Percentiles rank a stretch among this genome's conserved stretches.
Evolutionary conservation across 2,113 vertebrate genomes (phyloP).

Genomic region (Penelope pileata): DNA sequence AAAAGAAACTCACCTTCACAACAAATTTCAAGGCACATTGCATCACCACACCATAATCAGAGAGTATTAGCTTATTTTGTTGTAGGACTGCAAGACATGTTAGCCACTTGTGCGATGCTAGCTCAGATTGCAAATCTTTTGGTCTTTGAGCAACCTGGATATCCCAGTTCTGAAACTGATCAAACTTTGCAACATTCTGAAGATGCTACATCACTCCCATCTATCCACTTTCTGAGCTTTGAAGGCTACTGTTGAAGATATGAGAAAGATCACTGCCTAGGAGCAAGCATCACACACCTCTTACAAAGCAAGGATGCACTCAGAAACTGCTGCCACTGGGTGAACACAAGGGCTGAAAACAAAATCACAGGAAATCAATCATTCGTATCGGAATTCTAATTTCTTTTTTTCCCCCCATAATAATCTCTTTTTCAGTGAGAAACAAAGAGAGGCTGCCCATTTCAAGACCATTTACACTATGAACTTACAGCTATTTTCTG

Average conservation of each 20-base stretch:
- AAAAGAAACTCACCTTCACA: background rate
- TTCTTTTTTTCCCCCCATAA: rapidly evolving
- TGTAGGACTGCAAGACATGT: background rate
- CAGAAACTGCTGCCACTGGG: background rate
- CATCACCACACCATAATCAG: background rate
- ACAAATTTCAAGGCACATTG: background rate
- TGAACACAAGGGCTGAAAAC: background rate
- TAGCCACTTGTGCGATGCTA: background rate
- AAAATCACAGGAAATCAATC: background rate
- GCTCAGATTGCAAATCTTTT: background rate
- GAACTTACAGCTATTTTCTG: background rate
- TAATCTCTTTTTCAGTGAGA: background rate
- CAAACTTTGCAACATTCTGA: background rate
- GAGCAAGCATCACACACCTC: rapidly evolving
- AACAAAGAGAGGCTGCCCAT: background rate
- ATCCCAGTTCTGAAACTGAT: background rate
- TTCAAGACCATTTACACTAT: background rate
- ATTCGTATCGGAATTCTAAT: background rate
- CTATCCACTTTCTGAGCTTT: background rate
- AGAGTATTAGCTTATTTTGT: background rate
- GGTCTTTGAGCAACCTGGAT: background rate
- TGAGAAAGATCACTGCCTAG: background rate
- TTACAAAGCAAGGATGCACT: background rate
- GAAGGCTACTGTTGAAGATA: background rate
- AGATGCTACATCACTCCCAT: background rate